Evolutionary conservation across 2,888 invertebrate genomes (phyloP), one percentile per base, ranked within the genome.

Genomic region (Heteropelma amictum): DNA sequence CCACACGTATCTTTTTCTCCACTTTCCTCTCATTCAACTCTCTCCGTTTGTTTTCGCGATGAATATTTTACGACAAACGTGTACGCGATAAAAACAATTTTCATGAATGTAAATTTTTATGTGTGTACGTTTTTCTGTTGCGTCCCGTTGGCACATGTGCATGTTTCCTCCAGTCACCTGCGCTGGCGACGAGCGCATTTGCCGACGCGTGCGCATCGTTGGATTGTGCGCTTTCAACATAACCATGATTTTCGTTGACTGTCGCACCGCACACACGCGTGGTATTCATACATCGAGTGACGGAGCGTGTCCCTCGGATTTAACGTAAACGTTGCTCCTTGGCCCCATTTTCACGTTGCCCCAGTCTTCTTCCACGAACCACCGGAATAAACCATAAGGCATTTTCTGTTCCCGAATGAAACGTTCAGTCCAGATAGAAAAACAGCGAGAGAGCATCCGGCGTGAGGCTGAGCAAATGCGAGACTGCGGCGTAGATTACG

Each of bases 381-480:
- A 74, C 74, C 71, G 71, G 68, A 77, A 74, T 73, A 75, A 67
- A 75, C 71, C 71, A 75, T 75, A 75, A 75, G 67, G 42, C 65
- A 67, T 67, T 67, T 58, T 47, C 54, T 23, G 42, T 71, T 75
- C 63, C 56, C 75, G 71, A 75, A 71, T 71, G 71, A 71, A 71
- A 54, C 47, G 23, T n/a, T n/a, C n/a, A 28, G 3, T 38, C 49
- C 47, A 12, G 17, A 47, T 51, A 56, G 28, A 38, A 63, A 47
- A 21, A 23, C 28, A 10, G 26, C n/a, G 23, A 47, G 47, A 23
- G 23, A 30, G 42, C 23, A n/a, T n/a, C n/a, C 8, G 26, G 19
- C 47, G 21, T 21, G 40, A 23, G 35, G 26, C 10, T 26, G 49
- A 33, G 58, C 33, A 33, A 56, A 14, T 21, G 21, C 30, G 26